Percentiles rank a stretch among this genome's conserved stretches.
Conservation (phyloP, 1,140 invertebrate genomes). For the Drosophila pectinifera region DNA sequence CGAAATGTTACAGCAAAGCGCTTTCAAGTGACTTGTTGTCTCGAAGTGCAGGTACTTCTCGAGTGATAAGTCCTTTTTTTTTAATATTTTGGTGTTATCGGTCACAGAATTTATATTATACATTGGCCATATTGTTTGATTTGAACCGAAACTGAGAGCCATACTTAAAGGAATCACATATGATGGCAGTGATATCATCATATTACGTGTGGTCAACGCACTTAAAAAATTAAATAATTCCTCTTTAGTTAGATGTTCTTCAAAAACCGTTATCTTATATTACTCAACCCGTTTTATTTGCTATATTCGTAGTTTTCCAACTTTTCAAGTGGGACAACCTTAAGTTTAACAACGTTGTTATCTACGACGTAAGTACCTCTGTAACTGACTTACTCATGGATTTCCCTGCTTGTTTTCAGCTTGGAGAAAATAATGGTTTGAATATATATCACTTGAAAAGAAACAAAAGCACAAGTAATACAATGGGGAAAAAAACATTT, state of each 20-base stretch:
- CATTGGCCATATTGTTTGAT: background rate
- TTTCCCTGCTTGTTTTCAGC: background rate
- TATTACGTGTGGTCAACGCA: too few relatives aligned
- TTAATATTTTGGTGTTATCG: constrained; percentile 6
- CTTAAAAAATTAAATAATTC: too few relatives aligned
- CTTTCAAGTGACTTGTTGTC: constrained; percentile 14
- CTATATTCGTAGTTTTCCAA: background rate
- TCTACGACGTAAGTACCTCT: background rate
- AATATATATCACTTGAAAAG: too few relatives aligned
- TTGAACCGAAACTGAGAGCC: background rate
- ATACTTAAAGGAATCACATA: background rate
- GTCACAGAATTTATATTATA: background rate
- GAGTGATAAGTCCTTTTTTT: background rate
- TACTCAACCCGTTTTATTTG: background rate
- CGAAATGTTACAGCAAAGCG: background rate
- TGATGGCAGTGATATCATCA: background rate
- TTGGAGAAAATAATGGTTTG: background rate
- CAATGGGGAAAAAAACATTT: too few relatives aligned
- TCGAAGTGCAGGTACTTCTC: background rate
- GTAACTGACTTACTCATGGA: background rate
- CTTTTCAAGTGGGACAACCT: constrained; percentile 19
- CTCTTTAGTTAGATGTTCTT: background rate
- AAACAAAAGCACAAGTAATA: too few relatives aligned
- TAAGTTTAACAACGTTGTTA: background rate
- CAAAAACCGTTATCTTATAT: background rate